Evolutionary conservation across 2,888 invertebrate genomes (phyloP), one percentile per base, ranked within the genome.

Genomic region (Pachydiplax longipennis): DNA sequence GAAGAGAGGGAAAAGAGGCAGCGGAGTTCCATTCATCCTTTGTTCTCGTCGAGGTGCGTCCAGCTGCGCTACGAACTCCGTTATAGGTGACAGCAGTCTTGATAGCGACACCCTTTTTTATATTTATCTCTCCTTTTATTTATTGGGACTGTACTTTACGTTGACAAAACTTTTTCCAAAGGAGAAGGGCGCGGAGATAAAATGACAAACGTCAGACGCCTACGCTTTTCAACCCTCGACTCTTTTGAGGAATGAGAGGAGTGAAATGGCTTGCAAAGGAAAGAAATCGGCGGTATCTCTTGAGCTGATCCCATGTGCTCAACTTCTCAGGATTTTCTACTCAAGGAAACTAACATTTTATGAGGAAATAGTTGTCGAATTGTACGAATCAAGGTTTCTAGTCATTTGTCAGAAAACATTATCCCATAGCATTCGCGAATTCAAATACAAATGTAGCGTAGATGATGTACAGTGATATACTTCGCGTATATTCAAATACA

Each of bases 41-140:
- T 73, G 73, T 73, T 73, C 73, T 25, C 83, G 3, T 6, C 18
- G 53, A 22, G 13, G 48, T 58, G 61, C 87, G 65, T 40, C 61
- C 87, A 87, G 87, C 61, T 61, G 87, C 31, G 61, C 61, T 61
- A n/a, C n/a, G 61, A 87, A 65, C 65, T 61, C 87, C 87, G 61
- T 65, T 87, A 87, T 87, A 87, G 87, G 87, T 37, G 87, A 87
- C 87, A 87, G 87, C 61, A 87, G 37, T 87, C 87, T 87, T 87
- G 87, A 87, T 87, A 87, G 87, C 61, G 87, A 87, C 87, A 87
- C 87, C 87, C 37, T 87, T 87, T 87, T 65, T 58, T 61, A 65
- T 61, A 87, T 65, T 65, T 87, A 87, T 87, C 87, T 87, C 61
- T 61, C 37, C 40, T n/a, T 87, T 87, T 87, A 87, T 87, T 87